Base-by-base conservation (phyloP, 1,140 invertebrate genomes). In the Teleopsis dalmanni region DNA sequence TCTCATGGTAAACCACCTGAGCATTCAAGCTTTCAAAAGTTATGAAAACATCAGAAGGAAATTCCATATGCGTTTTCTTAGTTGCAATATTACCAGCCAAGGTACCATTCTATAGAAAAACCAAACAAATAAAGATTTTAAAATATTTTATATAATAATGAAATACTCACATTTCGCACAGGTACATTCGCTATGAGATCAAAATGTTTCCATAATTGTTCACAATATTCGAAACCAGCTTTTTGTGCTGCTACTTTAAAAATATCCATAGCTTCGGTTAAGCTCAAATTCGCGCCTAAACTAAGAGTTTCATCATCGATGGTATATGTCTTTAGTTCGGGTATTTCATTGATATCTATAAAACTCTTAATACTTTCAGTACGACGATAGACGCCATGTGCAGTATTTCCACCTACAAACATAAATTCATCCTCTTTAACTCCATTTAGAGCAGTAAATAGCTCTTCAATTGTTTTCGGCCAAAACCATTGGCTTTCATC, bases 1-100 rank as follows among this genome's bases (percentile, higher is more conserved):
- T 54, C 1, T 35, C 55, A 0, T 48, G n/a, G 0, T 50, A 46
- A 13, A 66, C 1, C 4, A 68, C 54, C 16, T 73, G 64, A 1
- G 81, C 83, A 55, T 79, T 75, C 34, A 81, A 76, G 2, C 82
- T 81, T 70, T 83, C 82, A 19, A 90, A 71, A 13, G 86, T 73
- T 18, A 87, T 59, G 59, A 84, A 88, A 4, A 90, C 58, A 65
- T 90, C 86, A 1, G 87, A 91, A 2, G 82, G 83, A 60, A 89
- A 90, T 50, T 84, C 78, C 2, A 70, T 72, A 54, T 84, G 74
- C 6, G 66, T 57, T 52, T 88, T 79, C 68, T 90, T 91, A 50
- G 88, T 77, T 72, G 83, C 82, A 37, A 91, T 68, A 59, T 91
- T 91, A 25, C 88, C 88, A 27, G 84, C 87, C 52, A 89, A 64